These are phyloP conservation scores for Euzetes globulus DNA, from an alignment of 2,888 invertebrate species.

Conservation along the genomic window DNA sequence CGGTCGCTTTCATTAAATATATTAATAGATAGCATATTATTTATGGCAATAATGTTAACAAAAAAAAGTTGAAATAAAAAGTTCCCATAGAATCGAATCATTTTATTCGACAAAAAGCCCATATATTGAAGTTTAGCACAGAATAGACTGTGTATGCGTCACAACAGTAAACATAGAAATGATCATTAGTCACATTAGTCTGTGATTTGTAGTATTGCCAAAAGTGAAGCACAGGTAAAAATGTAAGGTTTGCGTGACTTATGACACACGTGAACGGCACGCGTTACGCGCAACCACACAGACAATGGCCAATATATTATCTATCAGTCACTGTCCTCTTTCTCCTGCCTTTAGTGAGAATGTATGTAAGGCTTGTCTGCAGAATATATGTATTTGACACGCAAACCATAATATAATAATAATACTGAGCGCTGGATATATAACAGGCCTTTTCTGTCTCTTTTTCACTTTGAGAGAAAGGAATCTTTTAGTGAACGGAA, in stretches of 20 bases:
- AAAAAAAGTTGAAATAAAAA: background rate
- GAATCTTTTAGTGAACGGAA: slow-evolving; percentile 2
- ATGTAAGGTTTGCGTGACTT: slow-evolving; percentile 6
- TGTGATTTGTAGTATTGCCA: background rate
- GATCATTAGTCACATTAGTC: slow-evolving; percentile 10
- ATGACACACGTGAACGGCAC: slow-evolving; percentile 19
- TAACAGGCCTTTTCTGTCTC: background rate
- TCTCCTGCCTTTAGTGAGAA: background rate
- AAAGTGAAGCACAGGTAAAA: slow-evolving; percentile 12
- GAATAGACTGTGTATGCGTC: background rate
- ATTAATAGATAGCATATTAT: background rate
- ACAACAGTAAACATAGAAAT: slow-evolving; percentile 19
- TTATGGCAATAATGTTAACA: background rate
- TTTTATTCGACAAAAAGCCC: background rate
- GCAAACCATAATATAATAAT: slow-evolving; percentile 28
- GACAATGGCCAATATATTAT: background rate
- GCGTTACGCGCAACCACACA: slow-evolving; percentile 27
- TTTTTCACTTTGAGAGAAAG: slow-evolving; percentile 11
- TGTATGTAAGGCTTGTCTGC: background rate
- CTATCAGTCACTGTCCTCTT: slow-evolving; percentile 18
- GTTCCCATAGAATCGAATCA: background rate
- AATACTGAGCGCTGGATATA: background rate
- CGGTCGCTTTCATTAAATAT: slow-evolving; percentile 4
- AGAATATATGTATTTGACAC: slow-evolving; percentile 4
- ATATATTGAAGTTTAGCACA: background rate